Conservation (phyloP, 2,888 invertebrate genomes). For the Drosophila stalkeri region DNA sequence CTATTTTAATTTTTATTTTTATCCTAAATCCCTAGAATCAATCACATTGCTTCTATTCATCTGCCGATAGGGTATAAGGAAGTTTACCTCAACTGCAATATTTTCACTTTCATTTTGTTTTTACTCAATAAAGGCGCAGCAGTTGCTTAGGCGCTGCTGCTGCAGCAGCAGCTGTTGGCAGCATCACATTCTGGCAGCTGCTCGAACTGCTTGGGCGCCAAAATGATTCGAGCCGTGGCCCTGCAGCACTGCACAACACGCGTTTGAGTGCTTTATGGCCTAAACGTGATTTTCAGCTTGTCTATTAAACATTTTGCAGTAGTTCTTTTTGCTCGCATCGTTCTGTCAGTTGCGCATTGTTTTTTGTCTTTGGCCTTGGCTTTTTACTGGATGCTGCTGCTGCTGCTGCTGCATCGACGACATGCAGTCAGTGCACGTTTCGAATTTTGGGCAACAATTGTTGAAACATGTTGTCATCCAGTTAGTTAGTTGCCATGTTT, state of each 20-base stretch:
- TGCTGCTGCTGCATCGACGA: conserved; percentile 3
- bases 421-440: conserved; percentile 70
- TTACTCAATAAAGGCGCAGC: background rate
- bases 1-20: too few species aligned
- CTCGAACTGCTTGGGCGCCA: conserved; percentile 18
- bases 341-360: conserved; percentile 4
- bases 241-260: conserved; percentile 31
- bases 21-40: too few species aligned
- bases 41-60: too few species aligned
- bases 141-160: conserved; percentile 1
- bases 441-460: conserved; percentile 74
- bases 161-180: background rate
- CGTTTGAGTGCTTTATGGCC: conserved; percentile 63
- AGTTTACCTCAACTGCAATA: background rate
- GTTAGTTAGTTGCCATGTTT: conserved; percentile 67
- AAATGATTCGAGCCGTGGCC: conserved; percentile 26
- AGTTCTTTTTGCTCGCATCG: background rate
- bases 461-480: conserved; percentile 78
- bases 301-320: conserved; percentile 60
- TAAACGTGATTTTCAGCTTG: conserved; percentile 75
- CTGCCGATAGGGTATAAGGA: background rate
- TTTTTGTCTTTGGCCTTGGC: conserved; percentile 16
- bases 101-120: background rate
- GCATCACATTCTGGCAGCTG: conserved; percentile 19
- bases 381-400: background rate